phyloP scores from a whole-genome alignment of 2,888 invertebrate genomes.

The Bursaphelenchus okinawaensis region DNA sequence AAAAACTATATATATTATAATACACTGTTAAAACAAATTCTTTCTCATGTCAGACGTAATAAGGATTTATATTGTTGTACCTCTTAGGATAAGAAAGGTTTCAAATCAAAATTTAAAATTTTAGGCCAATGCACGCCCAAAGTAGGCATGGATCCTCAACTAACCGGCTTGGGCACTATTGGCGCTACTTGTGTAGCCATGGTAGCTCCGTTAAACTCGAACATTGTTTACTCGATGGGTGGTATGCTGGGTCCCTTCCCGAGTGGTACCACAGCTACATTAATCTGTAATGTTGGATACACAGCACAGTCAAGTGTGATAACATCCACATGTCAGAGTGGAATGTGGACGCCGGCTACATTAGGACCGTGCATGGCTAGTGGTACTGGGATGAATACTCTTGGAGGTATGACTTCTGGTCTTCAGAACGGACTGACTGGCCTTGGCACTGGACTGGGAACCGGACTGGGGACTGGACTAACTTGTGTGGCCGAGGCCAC shows the following conservation, averaged over 20 bases:
- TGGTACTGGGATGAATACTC: neutral
- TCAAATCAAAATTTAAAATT: too few relatives aligned
- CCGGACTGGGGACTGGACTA: neutral
- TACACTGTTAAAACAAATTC: too few relatives aligned
- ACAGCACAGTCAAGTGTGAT: neutral
- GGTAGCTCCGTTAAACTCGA: neutral
- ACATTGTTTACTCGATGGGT: conserved; percentile 3
- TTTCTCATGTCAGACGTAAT: too few relatives aligned
- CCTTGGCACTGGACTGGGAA: neutral
- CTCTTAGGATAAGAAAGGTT: too few relatives aligned
- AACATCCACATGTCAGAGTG: conserved; percentile 20
- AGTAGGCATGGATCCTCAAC: neutral
- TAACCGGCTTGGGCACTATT: neutral
- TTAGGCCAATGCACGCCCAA: neutral
- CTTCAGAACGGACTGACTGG: neutral
- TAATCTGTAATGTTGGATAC: neutral
- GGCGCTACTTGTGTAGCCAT: neutral
- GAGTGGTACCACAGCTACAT: neutral
- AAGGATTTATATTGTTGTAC: too few relatives aligned
- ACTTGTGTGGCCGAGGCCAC: conserved; percentile 4
- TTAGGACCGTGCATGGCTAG: neutral
- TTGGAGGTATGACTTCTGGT: neutral
- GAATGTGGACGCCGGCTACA: conserved; percentile 1
- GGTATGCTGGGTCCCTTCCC: neutral
- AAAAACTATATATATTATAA: too few relatives aligned